Base-by-base conservation (phyloP, 2,888 invertebrate genomes). In the Euphydryas editha region DNA sequence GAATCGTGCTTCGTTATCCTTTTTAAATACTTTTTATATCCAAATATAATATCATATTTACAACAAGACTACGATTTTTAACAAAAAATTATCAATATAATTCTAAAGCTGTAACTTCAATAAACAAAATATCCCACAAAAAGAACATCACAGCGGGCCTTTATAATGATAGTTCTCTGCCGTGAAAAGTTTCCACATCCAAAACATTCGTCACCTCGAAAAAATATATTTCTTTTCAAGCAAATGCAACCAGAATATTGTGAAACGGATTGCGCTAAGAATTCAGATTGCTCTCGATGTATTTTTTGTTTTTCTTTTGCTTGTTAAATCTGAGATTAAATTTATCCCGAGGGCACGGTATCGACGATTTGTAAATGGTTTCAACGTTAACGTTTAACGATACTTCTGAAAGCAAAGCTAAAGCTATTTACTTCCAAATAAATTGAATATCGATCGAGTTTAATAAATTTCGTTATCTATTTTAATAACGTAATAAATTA, bases 301-400 rank as follows among this genome's bases (percentile, higher is more conserved):
- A 2, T 30, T 2, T 1, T 30, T 30, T 30, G 30, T 30, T 30
- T 67, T 62, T 39, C 24, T 36, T 51, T 67, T 46, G 58, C 44
- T 20, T 13, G 44, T 47, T 67, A 51, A 67, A 66, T 51, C 60
- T 49, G 20, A 56, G 59, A 60, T 65, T 65, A 65, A 42, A 46
- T 55, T 15, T 37, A 49, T 49, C 21, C 49, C 49, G 44, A 30
- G 10, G 37, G 42, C 57, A 61, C 49, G 36, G 56, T 47, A 37
- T 49, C 49, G 17, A 46, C 44, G 44, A 47, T 55, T 49, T n/a
- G 20, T 49, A 49, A 60, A 57, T 11, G 58, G 58, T 17, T 46
- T 59, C 18, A 36, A 20, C 17, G 20, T 57, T 42, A 15, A 20
- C 57, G 57, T 51, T 49, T 49, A 49, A 49, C 13, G 21, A 13